phyloP scores from a whole-genome alignment of 2,797 vertebrate genomes.

The Sphaeramia orbicularis region DNA sequence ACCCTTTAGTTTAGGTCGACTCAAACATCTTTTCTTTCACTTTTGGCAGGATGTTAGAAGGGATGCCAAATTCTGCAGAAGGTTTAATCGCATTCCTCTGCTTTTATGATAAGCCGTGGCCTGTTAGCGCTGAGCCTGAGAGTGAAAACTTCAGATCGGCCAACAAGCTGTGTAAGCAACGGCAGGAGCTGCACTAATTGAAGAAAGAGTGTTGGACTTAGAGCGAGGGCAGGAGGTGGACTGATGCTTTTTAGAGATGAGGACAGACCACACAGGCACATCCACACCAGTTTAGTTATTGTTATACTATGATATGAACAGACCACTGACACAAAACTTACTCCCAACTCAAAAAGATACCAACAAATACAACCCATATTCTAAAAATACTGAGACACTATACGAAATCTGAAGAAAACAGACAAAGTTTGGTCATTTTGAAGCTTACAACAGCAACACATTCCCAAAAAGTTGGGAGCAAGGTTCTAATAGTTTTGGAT shows the following conservation, averaged over 20 bases:
- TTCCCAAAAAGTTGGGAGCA: too few species aligned
- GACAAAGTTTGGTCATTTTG: too few species aligned
- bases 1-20: too few species aligned
- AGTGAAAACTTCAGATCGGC: slow-evolving; percentile 57
- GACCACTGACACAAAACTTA: neutral
- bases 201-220: slow-evolving; percentile 73
- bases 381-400: too few species aligned
- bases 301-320: slow-evolving; percentile 16
- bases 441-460: too few species aligned
- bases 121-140: slow-evolving; percentile 69
- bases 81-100: slow-evolving; percentile 75
- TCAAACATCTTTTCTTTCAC: slow-evolving; percentile 17
- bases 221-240: slow-evolving; percentile 37
- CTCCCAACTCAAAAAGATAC: slow-evolving; percentile 12
- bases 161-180: slow-evolving; percentile 73
- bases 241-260: slow-evolving; percentile 37
- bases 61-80: slow-evolving; percentile 38
- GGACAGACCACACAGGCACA: slow-evolving; percentile 76
- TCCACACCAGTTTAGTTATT: slow-evolving; percentile 32
- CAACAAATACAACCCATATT: neutral
- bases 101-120: slow-evolving; percentile 71
- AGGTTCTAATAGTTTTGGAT: too few species aligned
- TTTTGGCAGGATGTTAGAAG: slow-evolving; percentile 19
- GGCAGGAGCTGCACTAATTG: slow-evolving; percentile 65
- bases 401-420: too few species aligned